phyloP scores from a whole-genome alignment of 2,888 invertebrate genomes.

The Polietes domitor region DNA sequence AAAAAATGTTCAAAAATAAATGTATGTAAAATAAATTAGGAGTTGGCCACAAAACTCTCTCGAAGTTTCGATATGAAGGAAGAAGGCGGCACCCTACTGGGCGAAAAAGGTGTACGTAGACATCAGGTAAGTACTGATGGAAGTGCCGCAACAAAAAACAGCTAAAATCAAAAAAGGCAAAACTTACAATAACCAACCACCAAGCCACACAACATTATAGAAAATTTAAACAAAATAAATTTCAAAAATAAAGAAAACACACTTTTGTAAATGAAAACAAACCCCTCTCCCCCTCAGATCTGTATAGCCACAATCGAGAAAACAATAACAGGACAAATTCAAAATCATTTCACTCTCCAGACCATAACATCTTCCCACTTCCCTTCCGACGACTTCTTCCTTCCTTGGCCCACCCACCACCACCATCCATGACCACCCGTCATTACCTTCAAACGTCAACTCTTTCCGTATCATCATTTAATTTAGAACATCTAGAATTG shows the following conservation, averaged over 20 bases:
- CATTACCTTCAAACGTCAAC: not conserved
- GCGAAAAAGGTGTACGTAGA: slow-evolving; percentile 86
- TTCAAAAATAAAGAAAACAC: slow-evolving; percentile 32
- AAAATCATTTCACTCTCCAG: slow-evolving; percentile 44
- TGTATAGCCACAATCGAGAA: not conserved
- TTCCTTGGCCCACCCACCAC: slow-evolving; percentile 1
- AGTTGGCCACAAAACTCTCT: slow-evolving; percentile 92
- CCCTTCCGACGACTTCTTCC: not conserved
- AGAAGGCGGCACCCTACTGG: slow-evolving; percentile 87
- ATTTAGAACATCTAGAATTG: slow-evolving; percentile 55
- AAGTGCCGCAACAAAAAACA: slow-evolving; percentile 16
- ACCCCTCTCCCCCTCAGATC: not conserved
- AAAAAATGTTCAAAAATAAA: slow-evolving; percentile 63
- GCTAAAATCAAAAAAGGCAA: not conserved
- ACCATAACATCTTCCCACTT: slow-evolving; percentile 17
- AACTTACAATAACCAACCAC: not conserved
- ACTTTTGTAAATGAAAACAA: slow-evolving; percentile 9
- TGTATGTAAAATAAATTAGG: slow-evolving; percentile 82
- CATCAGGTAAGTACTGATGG: slow-evolving; percentile 82
- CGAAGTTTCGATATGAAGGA: slow-evolving; percentile 95
- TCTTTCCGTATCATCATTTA: slow-evolving; percentile 24
- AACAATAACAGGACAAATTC: slow-evolving; percentile 23
- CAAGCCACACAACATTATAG: not conserved
- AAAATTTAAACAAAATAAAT: slow-evolving; percentile 5
- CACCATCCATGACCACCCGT: not conserved